These are phyloP conservation scores for Rhabdornis inornatus DNA, from an alignment of 2,113 vertebrate genomes.

Conservation along the genomic window DNA sequence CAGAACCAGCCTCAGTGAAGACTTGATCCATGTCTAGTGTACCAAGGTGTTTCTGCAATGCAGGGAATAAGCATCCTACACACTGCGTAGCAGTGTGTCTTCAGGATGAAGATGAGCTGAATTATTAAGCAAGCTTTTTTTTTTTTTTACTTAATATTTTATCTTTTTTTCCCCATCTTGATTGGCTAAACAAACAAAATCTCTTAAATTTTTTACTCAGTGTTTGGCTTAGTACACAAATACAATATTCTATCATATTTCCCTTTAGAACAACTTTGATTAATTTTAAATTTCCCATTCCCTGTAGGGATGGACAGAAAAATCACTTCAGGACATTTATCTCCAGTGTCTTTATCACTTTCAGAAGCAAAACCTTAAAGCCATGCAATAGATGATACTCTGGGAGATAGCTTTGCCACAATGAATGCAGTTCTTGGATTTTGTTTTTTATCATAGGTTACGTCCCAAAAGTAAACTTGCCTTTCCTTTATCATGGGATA, in stretches of 20 bases:
- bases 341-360: background rate
- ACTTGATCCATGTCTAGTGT: background rate
- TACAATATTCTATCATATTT: background rate
- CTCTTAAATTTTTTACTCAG: background rate
- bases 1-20: background rate
- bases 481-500: background rate
- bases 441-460: background rate
- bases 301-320: background rate
- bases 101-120: background rate
- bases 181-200: background rate
- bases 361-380: background rate
- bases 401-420: background rate
- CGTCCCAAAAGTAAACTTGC: background rate
- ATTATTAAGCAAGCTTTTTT: background rate
- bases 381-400: rapidly evolving
- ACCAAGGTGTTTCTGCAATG: background rate
- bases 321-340: background rate
- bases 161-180: background rate
- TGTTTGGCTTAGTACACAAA: background rate
- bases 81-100: background rate
- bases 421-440: background rate
- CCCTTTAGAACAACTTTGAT: background rate
- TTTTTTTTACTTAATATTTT: background rate
- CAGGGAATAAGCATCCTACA: background rate
- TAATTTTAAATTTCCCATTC: background rate